Conservation (phyloP, 2,797 vertebrate genomes). For the Lepidocolaptes lacrymiger region DNA sequence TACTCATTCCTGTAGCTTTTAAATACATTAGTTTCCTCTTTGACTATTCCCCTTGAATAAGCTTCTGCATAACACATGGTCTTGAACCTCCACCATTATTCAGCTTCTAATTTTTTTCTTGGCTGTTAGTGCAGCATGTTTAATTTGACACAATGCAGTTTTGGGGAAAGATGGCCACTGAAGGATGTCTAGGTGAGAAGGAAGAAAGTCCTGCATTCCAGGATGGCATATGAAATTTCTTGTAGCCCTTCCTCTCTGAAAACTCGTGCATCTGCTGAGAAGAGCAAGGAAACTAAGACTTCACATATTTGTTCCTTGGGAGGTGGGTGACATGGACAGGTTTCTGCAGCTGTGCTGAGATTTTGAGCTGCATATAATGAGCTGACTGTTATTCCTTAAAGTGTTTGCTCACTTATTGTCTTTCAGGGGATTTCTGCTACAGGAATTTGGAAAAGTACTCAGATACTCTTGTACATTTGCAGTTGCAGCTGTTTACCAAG, state of each 20-base stretch:
- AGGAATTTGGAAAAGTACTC: background rate
- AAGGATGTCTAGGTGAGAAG: background rate
- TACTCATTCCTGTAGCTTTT: constrained; percentile 15
- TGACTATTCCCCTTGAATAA: background rate
- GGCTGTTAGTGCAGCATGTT: background rate
- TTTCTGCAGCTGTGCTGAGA: background rate
- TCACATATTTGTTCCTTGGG: background rate
- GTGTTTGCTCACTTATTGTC: background rate
- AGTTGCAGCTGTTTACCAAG: background rate
- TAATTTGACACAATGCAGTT: background rate
- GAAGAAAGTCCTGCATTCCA: background rate
- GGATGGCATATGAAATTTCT: background rate
- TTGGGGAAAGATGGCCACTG: background rate
- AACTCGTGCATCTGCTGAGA: background rate
- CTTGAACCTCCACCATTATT: background rate
- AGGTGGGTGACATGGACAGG: accelerated
- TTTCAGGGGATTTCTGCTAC: background rate
- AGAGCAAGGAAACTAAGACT: background rate
- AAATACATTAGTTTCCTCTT: background rate
- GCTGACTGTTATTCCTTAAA: background rate
- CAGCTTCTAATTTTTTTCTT: background rate
- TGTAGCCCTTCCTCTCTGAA: background rate
- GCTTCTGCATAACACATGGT: background rate
- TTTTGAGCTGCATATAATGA: background rate
- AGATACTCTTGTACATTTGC: background rate